Percentiles rank a stretch among this genome's conserved stretches.
Conservation (phyloP, 2,888 invertebrate genomes). For the Eugnorisma glareosa region DNA sequence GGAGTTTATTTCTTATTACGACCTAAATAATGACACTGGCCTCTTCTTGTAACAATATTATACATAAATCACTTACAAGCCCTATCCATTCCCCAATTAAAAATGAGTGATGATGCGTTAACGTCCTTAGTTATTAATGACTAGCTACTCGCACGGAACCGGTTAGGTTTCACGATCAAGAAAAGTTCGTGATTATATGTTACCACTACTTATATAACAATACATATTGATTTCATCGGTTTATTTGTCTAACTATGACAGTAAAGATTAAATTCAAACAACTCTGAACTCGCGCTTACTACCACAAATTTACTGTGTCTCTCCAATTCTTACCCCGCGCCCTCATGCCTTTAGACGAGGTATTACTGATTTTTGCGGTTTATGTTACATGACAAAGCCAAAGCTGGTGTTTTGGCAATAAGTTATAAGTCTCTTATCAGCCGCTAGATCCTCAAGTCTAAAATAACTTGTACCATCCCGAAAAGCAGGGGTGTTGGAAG, state of each 20-base stretch:
- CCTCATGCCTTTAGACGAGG: too few relatives aligned
- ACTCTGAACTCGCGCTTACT: too few relatives aligned
- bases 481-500: not conserved
- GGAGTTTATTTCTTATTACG: not conserved
- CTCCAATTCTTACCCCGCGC: too few relatives aligned
- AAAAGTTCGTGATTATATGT: too few relatives aligned
- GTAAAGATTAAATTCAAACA: too few relatives aligned
- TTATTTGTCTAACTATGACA: too few relatives aligned
- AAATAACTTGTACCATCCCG: not conserved
- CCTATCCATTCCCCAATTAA: not conserved
- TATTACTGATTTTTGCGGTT: not conserved
- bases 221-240: too few relatives aligned
- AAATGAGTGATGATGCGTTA: slow-evolving; percentile 8
- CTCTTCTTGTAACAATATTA: not conserved
- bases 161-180: not conserved
- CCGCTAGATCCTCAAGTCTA: not conserved
- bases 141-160: slow-evolving; percentile 1
- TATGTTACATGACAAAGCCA: not conserved
- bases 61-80: slow-evolving; percentile 1
- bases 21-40: not conserved
- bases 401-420: not conserved
- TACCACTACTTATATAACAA: too few relatives aligned
- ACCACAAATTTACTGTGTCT: too few relatives aligned
- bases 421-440: not conserved
- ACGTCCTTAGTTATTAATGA: slow-evolving; percentile 9